These are phyloP conservation scores for Margaritifera margaritifera DNA, from an alignment of 2,888 invertebrate genomes.

Conservation along the genomic window DNA sequence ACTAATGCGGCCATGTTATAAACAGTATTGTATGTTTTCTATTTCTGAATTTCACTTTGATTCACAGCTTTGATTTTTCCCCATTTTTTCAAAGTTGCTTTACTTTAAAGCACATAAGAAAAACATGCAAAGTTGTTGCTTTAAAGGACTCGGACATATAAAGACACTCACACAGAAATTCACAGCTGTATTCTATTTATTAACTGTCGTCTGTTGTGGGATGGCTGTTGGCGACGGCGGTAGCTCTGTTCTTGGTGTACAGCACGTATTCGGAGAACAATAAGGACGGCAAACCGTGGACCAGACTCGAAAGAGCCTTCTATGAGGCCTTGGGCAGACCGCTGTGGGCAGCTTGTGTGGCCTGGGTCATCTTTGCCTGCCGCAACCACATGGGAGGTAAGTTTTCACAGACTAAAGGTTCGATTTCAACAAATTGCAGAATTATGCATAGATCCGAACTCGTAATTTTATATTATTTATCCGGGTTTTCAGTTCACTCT, in stretches of 20 bases:
- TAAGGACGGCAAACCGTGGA: constrained; percentile 55
- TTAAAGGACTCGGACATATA: too few species aligned
- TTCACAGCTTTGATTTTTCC: too few species aligned
- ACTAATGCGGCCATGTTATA: too few species aligned
- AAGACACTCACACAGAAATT: background rate
- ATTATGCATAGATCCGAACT: background rate
- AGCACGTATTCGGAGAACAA: constrained; percentile 66
- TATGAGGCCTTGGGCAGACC: constrained; percentile 74
- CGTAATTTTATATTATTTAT: background rate
- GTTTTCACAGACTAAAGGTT: too few species aligned
- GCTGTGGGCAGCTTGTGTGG: constrained; percentile 75
- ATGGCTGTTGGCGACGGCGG: constrained; percentile 62
- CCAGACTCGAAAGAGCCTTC: constrained; percentile 51
- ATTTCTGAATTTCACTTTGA: too few species aligned
- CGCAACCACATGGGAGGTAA: constrained; percentile 74
- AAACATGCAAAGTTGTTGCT: too few species aligned
- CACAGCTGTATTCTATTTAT: background rate
- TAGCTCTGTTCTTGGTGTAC: constrained; percentile 63
- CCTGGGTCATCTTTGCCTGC: constrained; percentile 77
- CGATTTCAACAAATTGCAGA: background rate
- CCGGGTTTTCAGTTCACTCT: background rate
- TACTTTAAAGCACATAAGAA: too few species aligned
- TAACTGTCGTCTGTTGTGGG: constrained; percentile 51
- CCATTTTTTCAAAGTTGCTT: too few species aligned
- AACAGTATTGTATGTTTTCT: too few species aligned